phyloP scores from a whole-genome alignment of 2,797 vertebrate genomes.

The Eleutherodactylus coqui region DNA sequence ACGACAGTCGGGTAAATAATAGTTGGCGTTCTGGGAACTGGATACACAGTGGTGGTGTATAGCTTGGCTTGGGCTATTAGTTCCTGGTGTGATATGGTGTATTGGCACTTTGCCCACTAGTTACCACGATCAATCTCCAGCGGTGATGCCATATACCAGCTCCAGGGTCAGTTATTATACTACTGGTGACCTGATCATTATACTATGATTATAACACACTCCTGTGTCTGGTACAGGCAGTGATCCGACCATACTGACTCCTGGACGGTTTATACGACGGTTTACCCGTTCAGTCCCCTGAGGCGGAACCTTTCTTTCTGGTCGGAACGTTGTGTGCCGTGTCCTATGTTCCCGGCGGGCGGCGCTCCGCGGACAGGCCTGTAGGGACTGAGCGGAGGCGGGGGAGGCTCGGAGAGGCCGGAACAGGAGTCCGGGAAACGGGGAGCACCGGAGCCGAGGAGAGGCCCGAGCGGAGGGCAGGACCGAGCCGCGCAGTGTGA shows the following conservation, averaged over 20 bases:
- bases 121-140: too few species aligned
- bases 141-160: too few species aligned
- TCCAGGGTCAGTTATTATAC: too few species aligned
- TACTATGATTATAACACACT: too few species aligned
- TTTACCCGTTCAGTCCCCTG: conserved; percentile 5
- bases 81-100: too few species aligned
- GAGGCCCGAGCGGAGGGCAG: neutral
- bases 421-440: conserved; percentile 49
- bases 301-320: conserved; percentile 56
- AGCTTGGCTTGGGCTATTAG: too few species aligned
- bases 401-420: conserved; percentile 57
- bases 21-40: neutral
- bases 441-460: conserved; percentile 13
- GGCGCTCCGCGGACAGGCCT: conserved; percentile 54
- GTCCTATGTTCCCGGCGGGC: conserved; percentile 53
- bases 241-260: too few species aligned
- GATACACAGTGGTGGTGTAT: neutral
- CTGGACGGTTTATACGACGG: too few species aligned
- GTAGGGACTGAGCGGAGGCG: conserved; percentile 54
- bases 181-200: too few species aligned
- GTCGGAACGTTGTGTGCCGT: conserved; percentile 45
- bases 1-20: too few species aligned
- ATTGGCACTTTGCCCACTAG: too few species aligned
- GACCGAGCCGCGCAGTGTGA: conserved; percentile 2
- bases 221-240: too few species aligned